A percentile compares a stretch with the other conserved stretches of the same genome.
Evolutionary conservation across 2,888 invertebrate species (phyloP).

Genomic region (Lasius fuliginosus): DNA sequence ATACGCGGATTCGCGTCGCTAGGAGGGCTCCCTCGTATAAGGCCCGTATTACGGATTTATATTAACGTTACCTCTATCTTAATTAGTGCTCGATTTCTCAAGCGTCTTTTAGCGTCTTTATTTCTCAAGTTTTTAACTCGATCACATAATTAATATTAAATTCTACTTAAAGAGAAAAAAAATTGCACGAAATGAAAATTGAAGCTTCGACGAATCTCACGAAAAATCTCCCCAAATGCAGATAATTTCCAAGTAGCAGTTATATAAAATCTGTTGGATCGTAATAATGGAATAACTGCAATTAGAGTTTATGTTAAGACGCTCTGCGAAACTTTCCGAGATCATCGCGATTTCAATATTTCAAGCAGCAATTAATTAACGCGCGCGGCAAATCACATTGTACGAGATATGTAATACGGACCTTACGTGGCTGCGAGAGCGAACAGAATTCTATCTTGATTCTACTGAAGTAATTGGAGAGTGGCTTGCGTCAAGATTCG

Average conservation of each 20-base stretch:
- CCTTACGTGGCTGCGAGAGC: slow-evolving; percentile 19
- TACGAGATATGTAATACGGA: slow-evolving; percentile 30
- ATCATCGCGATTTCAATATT: neutral
- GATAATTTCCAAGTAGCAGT: neutral
- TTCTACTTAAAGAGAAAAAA: neutral
- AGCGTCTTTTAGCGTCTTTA: neutral
- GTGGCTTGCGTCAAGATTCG: slow-evolving; percentile 34
- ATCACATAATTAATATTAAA: no score
- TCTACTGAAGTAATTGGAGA: slow-evolving; percentile 37
- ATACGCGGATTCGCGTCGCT: slow-evolving; percentile 34
- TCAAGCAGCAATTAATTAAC: neutral
- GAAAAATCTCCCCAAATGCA: neutral
- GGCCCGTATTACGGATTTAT: slow-evolving; percentile 1
- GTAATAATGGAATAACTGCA: neutral
- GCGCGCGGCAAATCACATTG: neutral
- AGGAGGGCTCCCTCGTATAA: neutral
- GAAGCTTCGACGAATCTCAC: neutral
- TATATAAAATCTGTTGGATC: neutral
- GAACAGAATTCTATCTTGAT: slow-evolving; percentile 36
- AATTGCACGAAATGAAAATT: neutral
- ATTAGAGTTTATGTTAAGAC: neutral
- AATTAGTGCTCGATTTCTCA: neutral
- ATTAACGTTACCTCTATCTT: neutral
- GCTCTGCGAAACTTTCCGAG: neutral
- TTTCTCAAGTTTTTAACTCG: neutral